Base-by-base conservation (phyloP, 2,113 vertebrate genomes). In the Eurypyga helias region DNA sequence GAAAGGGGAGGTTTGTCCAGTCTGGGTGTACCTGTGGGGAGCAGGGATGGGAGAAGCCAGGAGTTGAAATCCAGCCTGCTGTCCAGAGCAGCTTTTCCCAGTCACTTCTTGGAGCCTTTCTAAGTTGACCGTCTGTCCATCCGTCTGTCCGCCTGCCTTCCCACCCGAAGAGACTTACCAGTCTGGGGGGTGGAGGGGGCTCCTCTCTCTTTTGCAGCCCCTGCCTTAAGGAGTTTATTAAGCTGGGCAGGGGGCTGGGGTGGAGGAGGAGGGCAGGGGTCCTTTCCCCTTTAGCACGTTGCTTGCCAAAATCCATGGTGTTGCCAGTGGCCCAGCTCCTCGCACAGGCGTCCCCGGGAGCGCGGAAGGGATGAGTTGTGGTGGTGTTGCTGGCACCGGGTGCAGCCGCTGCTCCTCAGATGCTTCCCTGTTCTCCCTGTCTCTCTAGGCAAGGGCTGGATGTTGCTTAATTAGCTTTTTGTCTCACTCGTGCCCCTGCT, bases 141-240 rank as follows among this genome's bases (percentile, higher is more conserved):
- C 64, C 33, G 9, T 48, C 78, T 96, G 93, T 93, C 95, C 96
- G 91, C 96, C 96, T 92, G 70, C 49, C 94, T 91, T 89, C 70
- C 79, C 80, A 19, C 88, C 97, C 94, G 95, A 96, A 97, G 96
- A 97, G 86, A 89, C 93, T 96, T 94, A 97, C 85, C 78, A 72
- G 71, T 38, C 80, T 36, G 43, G 61, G 71, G 69, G 66, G 93
- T 24, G 62, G 93, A 57, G 49, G 41, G 80, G 60, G 34, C 67
- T 94, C 90, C 93, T 94, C 80, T 94, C 83, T 92, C 49, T 90
- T 62, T 80, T 70, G 88, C 83, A 95, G 93, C 82, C 88, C 91
- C 57, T 91, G 78, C 82, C 85, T 92, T 95, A 96, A 96, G 92
- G 94, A 94, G 86, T 97, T 97, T 96, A 90, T 97, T 97, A 96